Evolutionary conservation across 2,888 invertebrate species (phyloP).

Genomic region (Apoda limacodes): DNA sequence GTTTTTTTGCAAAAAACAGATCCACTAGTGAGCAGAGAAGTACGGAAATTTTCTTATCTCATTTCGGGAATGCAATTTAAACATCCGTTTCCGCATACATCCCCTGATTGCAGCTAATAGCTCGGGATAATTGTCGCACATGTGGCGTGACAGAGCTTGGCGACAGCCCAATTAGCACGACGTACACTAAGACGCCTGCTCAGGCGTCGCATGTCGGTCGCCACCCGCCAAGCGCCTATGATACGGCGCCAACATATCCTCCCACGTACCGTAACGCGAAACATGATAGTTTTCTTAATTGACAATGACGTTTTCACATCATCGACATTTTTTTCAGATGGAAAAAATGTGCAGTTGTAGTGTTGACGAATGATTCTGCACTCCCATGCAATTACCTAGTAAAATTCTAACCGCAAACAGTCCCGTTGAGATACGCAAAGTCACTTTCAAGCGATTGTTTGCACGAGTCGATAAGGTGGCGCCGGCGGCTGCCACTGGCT

Average conservation of each 20-base stretch:
- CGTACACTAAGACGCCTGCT: slow-evolving; percentile 20
- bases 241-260: slow-evolving; percentile 18
- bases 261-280: slow-evolving; percentile 30
- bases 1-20: too few relatives aligned
- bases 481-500: slow-evolving; percentile 52
- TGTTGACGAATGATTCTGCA: too few relatives aligned
- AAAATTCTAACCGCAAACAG: slow-evolving; percentile 56
- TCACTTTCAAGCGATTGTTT: slow-evolving; percentile 60
- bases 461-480: slow-evolving; percentile 58
- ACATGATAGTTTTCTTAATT: slow-evolving; percentile 32
- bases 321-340: too few relatives aligned
- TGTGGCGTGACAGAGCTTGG: slow-evolving; percentile 48
- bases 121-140: slow-evolving; percentile 66
- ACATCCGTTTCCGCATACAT: slow-evolving; percentile 68
- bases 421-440: slow-evolving; percentile 41
- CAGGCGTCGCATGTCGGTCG: slow-evolving; percentile 30
- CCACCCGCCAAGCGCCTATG: slow-evolving; percentile 30
- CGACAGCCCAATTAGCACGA: slow-evolving; percentile 67
- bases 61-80: slow-evolving; percentile 57
- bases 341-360: too few relatives aligned
- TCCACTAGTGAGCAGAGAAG: slow-evolving; percentile 3
- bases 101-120: slow-evolving; percentile 51
- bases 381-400: slow-evolving; percentile 50
- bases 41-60: slow-evolving; percentile 52
- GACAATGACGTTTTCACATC: too few relatives aligned